These are phyloP conservation scores for Hemibagrus guttatus DNA, from an alignment of 2,797 vertebrate species.

Conservation along the genomic window DNA sequence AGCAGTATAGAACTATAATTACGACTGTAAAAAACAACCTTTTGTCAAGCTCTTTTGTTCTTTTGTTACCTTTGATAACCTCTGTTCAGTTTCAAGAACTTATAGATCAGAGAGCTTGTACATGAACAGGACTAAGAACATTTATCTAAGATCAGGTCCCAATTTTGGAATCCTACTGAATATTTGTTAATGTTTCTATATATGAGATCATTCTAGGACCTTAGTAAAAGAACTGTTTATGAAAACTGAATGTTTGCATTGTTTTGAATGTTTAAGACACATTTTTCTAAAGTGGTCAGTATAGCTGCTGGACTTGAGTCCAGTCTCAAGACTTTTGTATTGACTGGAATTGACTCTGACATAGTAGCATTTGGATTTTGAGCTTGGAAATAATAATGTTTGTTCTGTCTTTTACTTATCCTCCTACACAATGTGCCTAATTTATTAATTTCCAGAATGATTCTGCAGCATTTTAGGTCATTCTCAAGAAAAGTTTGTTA, in stretches of 20 bases:
- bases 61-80: neutral
- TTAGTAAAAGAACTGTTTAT: neutral
- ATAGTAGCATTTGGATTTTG: neutral
- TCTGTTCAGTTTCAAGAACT: neutral
- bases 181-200: neutral
- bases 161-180: neutral
- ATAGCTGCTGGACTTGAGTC: neutral
- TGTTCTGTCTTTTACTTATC: neutral
- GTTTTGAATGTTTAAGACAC: neutral
- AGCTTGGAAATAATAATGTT: neutral
- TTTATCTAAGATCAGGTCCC: neutral
- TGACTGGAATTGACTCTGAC: neutral
- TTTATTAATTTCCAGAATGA: neutral
- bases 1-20: neutral
- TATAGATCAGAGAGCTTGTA: neutral
- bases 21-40: neutral
- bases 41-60: neutral
- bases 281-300: neutral
- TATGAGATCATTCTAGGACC: neutral
- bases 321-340: neutral
- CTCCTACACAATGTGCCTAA: neutral
- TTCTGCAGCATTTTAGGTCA: neutral
- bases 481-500: neutral
- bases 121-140: neutral
- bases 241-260: neutral